Conservation (phyloP, 2,888 invertebrate genomes). For the Gibbula magus region DNA sequence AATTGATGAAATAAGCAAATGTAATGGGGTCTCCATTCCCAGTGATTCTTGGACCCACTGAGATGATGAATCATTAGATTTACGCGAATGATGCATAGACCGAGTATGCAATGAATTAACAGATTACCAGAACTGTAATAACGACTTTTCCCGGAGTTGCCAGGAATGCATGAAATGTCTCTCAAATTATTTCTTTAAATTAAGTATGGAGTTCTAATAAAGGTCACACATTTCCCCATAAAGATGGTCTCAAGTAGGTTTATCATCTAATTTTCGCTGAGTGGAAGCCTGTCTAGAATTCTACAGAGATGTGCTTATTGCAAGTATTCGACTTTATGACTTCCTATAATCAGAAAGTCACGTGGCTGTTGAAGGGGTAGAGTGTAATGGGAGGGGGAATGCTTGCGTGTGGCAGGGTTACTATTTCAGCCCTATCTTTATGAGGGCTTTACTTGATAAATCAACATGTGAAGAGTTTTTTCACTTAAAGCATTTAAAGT, state of each 20-base stretch:
- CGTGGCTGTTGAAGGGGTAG: background rate
- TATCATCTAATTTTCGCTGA: background rate
- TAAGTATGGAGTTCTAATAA: conserved; percentile 12
- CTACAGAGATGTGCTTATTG: background rate
- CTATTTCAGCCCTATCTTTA: background rate
- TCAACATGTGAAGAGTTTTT: background rate
- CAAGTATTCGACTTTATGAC: background rate
- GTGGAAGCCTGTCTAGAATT: background rate
- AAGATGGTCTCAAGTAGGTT: background rate
- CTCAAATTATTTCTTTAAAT: conserved; percentile 19
- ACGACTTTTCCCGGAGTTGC: background rate
- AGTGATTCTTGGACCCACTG: conserved; percentile 2
- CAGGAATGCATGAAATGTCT: conserved; percentile 19
- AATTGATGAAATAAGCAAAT: background rate
- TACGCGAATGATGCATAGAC: background rate
- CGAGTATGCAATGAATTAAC: conserved; percentile 12
- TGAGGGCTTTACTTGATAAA: background rate
- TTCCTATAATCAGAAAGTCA: conserved; percentile 4
- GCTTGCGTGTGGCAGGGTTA: conserved; percentile 2
- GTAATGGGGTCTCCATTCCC: background rate
- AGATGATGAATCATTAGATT: conserved; percentile 4
- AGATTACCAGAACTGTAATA: conserved; percentile 11
- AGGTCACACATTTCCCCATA: conserved; percentile 7
- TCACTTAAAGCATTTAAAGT: conserved; percentile 1
- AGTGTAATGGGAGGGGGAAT: background rate